Percentiles rank a stretch among this genome's conserved stretches.
phyloP scores from a whole-genome alignment of 2,888 invertebrate species.

The Melipona beecheii region DNA sequence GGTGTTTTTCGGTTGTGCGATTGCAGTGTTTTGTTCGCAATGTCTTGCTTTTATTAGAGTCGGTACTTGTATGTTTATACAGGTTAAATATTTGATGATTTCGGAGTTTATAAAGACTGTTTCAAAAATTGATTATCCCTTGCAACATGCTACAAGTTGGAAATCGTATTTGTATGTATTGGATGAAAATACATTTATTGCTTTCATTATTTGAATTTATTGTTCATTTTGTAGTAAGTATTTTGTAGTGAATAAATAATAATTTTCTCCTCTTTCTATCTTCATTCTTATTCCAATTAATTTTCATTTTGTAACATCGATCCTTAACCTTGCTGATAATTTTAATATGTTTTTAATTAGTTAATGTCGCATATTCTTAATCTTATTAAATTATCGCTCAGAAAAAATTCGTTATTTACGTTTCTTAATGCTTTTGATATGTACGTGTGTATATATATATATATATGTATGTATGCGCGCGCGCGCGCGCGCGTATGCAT shows the following conservation, averaged over 20 bases:
- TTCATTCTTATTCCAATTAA: not conserved
- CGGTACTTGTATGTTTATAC: conserved; percentile 31
- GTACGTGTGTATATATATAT: not conserved
- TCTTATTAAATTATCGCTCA: conserved; percentile 32
- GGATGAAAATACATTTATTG: conserved; percentile 46
- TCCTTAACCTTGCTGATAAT: conserved; percentile 2
- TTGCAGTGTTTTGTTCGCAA: conserved; percentile 63
- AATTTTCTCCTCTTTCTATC: not conserved
- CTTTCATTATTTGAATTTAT: conserved; percentile 44
- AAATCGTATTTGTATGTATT: conserved; percentile 46
- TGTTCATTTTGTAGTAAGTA: conserved; percentile 40
- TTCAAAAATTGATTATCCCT: conserved; percentile 15
- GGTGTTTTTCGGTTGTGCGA: conserved; percentile 54
- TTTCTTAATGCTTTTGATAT: not conserved
- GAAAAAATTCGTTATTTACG: conserved; percentile 14
- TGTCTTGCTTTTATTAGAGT: conserved; percentile 49
- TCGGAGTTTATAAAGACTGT: conserved; percentile 15
- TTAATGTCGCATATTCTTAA: conserved; percentile 13
- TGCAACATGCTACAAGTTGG: conserved; percentile 41
- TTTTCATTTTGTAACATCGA: not conserved
- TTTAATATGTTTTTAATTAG: conserved; percentile 24
- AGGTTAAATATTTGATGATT: conserved; percentile 46
- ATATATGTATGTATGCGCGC: not conserved
- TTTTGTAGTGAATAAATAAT: conserved; percentile 31
- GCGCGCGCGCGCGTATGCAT: not conserved